phyloP scores from a whole-genome alignment of 2,797 vertebrate genomes.

The Sebastes diaconus region DNA sequence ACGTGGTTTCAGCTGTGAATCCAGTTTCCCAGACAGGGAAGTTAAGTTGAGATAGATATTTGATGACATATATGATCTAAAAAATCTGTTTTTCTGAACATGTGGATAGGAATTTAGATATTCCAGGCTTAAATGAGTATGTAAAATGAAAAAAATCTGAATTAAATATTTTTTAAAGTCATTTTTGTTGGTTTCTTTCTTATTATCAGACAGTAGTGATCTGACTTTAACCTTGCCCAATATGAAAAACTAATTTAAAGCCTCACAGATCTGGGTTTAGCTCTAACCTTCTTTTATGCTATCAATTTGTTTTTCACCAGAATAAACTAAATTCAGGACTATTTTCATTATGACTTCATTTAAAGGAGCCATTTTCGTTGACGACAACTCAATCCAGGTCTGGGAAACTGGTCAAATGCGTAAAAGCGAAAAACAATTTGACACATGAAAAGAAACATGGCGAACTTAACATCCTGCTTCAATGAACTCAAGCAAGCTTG shows the following conservation, averaged over 20 bases:
- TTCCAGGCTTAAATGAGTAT: background rate
- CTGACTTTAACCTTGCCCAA: background rate
- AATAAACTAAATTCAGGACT: background rate
- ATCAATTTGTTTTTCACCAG: background rate
- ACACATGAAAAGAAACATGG: slow-evolving; percentile 35
- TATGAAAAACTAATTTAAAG: background rate
- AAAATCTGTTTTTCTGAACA: background rate
- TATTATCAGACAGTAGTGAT: background rate
- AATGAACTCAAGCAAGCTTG: slow-evolving; percentile 26
- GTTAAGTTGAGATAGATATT: background rate
- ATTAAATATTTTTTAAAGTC: background rate
- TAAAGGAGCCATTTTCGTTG: background rate
- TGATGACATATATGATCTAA: background rate
- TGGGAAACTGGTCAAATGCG: slow-evolving; percentile 17
- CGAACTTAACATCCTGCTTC: slow-evolving; percentile 9
- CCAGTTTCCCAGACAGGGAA: slow-evolving; percentile 23
- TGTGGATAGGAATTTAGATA: background rate
- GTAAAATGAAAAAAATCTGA: background rate
- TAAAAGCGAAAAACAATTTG: slow-evolving; percentile 13
- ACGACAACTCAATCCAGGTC: background rate
- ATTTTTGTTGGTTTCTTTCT: background rate
- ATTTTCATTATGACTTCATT: background rate
- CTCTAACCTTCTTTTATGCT: background rate
- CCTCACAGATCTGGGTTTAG: background rate
- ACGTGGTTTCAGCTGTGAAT: slow-evolving; percentile 1